phyloP scores from a whole-genome alignment of 2,888 invertebrate genomes.

The Lasioglossum villosulum region DNA sequence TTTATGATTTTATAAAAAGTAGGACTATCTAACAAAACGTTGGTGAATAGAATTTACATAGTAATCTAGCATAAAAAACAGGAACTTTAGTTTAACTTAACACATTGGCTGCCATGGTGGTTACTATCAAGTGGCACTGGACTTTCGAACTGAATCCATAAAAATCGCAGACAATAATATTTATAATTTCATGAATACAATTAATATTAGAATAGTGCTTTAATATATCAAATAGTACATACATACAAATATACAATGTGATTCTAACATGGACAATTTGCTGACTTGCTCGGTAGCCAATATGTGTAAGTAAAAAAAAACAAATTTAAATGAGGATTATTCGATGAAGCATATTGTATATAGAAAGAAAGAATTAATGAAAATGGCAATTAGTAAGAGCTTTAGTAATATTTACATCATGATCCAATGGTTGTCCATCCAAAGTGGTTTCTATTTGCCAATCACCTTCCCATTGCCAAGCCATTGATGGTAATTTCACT shows the following conservation, averaged over 20 bases:
- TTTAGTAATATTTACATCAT: constrained; percentile 87
- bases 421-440: constrained; percentile 94
- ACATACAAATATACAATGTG: too few relatives aligned
- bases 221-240: too few relatives aligned
- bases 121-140: too few relatives aligned
- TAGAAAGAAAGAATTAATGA: not conserved
- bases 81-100: not conserved
- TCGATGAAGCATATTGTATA: not conserved
- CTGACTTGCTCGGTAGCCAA: not conserved
- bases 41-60: not conserved
- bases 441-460: constrained; percentile 94
- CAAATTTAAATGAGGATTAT: not conserved
- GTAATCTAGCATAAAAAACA: not conserved
- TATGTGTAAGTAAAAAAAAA: not conserved
- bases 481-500: constrained; percentile 95
- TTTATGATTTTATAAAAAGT: not conserved
- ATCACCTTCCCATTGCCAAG: constrained; percentile 98
- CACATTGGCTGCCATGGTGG: not conserved
- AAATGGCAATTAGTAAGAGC: not conserved
- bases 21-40: not conserved
- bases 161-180: too few relatives aligned
- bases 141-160: too few relatives aligned
- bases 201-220: too few relatives aligned
- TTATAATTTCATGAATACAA: too few relatives aligned
- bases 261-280: not conserved